Evolutionary conservation across 2,797 vertebrate genomes (phyloP), one percentile per base, ranked within the genome.

Genomic region (Bufotes viridis): DNA sequence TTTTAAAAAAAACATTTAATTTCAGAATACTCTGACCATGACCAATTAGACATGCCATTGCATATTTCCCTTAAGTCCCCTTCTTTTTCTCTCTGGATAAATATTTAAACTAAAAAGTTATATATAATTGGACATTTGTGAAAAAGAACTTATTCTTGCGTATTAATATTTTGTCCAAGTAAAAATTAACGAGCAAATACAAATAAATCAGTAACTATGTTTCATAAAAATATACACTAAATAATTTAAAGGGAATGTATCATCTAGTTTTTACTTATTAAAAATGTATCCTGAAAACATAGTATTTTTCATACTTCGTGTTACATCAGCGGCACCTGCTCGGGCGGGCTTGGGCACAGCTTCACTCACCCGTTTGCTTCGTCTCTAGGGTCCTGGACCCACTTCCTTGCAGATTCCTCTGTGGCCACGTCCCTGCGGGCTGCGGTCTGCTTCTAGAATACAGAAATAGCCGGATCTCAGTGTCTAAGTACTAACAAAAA

Each of bases 1-100:
- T 24, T 18, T 60, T 81, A 13, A 70, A 55, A 49, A 49, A 69
- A 83, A 78, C 63, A 87, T 87, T 82, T 57, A 67, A 87, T 87
- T 78, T 84, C 63, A 26, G 69, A 78, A 18, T 69, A 84, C 42
- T 78, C 29, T 83, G 15, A 79, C 81, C 74, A 61, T 79, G 63
- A 72, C 63, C 81, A 84, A 83, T 84, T 84, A 79, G 87, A 79
- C 87, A 79, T 60, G 78, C 65, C 34, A 11, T 10, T 1, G 22
- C 18, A 70, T n/a, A 74, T 53, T 78, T 70, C 49, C 55, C 65
- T 49, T 63, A 76, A 29, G 58, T 84, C 84, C 10, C 5, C n/a
- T 14, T 65, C 55, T 15, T 79, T 42, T 78, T 11, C 60, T 55
- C 65, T 57, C 14, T 17, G 78, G 72, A 78, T 82, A 83, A 87